These are phyloP conservation scores for Aphelocoma californica DNA, from an alignment of 2,797 vertebrate genomes.

Conservation along the genomic window DNA sequence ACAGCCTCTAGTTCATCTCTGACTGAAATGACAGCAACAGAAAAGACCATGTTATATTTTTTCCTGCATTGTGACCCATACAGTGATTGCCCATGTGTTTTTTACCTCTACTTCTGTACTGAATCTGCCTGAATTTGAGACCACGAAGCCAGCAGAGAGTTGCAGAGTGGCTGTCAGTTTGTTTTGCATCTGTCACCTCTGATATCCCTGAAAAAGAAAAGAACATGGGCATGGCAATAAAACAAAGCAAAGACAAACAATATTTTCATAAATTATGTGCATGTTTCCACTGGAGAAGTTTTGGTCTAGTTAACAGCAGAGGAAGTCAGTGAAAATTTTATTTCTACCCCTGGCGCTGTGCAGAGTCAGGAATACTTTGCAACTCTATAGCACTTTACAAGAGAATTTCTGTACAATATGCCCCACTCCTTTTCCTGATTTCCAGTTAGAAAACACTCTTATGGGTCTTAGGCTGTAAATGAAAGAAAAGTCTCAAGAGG, in stretches of 20 bases:
- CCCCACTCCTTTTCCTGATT: background rate
- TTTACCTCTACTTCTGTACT: background rate
- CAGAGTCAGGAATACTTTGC: background rate
- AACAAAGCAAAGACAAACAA: background rate
- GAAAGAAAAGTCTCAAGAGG: background rate
- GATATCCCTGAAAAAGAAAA: background rate
- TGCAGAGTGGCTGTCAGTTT: background rate
- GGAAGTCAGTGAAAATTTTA: background rate
- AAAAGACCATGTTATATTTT: background rate
- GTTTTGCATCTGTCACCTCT: background rate
- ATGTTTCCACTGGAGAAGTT: background rate
- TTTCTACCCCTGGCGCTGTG: background rate
- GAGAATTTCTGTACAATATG: background rate
- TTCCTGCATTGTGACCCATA: background rate
- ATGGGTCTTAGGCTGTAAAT: background rate
- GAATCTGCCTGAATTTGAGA: background rate
- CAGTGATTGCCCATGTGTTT: background rate
- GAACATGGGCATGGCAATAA: background rate
- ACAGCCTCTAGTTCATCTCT: background rate
- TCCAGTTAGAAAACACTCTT: background rate
- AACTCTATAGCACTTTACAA: background rate
- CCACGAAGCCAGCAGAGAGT: background rate
- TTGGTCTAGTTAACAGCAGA: background rate
- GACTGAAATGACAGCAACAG: background rate
- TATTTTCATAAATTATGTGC: background rate